Conservation (phyloP, 2,888 invertebrate species). For the Aethes cnicana region DNA sequence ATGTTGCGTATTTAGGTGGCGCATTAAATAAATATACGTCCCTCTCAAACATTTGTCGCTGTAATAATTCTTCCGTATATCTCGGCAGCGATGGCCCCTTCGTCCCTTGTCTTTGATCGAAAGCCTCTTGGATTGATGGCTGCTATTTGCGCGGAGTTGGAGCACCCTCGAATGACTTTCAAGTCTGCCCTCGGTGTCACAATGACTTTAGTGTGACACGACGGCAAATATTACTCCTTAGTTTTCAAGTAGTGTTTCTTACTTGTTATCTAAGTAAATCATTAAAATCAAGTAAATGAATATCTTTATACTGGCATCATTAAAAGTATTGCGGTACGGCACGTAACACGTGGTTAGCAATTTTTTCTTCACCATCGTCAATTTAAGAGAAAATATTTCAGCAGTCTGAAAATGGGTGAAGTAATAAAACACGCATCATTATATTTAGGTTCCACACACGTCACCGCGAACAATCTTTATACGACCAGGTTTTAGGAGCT, state of each 20-base stretch:
- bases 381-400: too few species aligned
- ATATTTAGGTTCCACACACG: too few species aligned
- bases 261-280: too few species aligned
- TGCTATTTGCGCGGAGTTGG: conserved; percentile 64
- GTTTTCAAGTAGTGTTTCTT: conserved; percentile 11
- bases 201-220: conserved; percentile 47
- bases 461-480: too few species aligned
- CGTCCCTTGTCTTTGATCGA: conserved; percentile 75
- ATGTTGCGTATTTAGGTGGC: conserved; percentile 32
- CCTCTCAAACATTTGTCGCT: conserved; percentile 53
- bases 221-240: conserved; percentile 13
- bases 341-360: too few species aligned
- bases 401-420: too few species aligned
- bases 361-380: too few species aligned
- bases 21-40: conserved; percentile 44
- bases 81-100: conserved; percentile 59
- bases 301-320: too few species aligned
- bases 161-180: conserved; percentile 60
- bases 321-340: too few species aligned
- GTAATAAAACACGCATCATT: too few species aligned
- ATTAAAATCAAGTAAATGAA: too few species aligned
- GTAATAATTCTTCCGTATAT: conserved; percentile 69
- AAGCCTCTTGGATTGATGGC: conserved; percentile 73
- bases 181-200: conserved; percentile 47
- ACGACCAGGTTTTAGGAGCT: neutral